Evolutionary conservation across 2,888 invertebrate genomes (phyloP).

Genomic region (Eurytoma adleriae): DNA sequence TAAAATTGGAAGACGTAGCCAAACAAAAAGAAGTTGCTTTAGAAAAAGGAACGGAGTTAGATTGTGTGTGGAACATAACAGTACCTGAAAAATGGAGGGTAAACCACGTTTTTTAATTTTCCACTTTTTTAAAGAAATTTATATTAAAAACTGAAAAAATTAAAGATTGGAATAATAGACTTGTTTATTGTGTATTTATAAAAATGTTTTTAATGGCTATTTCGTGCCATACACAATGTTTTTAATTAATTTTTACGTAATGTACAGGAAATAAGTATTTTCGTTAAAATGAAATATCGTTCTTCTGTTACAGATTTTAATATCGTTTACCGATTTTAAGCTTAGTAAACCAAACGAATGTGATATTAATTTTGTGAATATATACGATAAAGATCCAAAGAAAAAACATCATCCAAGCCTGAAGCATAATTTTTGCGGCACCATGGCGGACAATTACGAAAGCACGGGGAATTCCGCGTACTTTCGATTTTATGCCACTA

Average conservation of each 20-base stretch:
- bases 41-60: constrained; percentile 80
- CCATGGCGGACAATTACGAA: constrained; percentile 87
- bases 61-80: constrained; percentile 86
- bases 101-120: constrained; percentile 5
- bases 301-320: constrained; percentile 79
- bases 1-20: constrained; percentile 79
- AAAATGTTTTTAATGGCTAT: too few relatives aligned
- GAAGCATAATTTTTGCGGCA: constrained; percentile 88
- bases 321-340: constrained; percentile 82
- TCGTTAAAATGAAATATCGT: not conserved
- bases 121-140: not conserved
- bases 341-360: constrained; percentile 87
- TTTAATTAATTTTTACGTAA: too few relatives aligned
- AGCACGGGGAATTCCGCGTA: constrained; percentile 84
- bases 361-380: constrained; percentile 85
- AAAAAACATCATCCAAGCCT: constrained; percentile 79
- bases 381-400: constrained; percentile 77
- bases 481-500: constrained; percentile 85
- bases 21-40: constrained; percentile 78
- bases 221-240: too few relatives aligned
- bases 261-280: too few relatives aligned
- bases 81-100: constrained; percentile 83
- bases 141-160: too few relatives aligned
- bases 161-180: too few relatives aligned
- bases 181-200: too few relatives aligned